Evolutionary conservation across 2,797 vertebrate species (phyloP).

Genomic region (Sorex maritimensis): DNA sequence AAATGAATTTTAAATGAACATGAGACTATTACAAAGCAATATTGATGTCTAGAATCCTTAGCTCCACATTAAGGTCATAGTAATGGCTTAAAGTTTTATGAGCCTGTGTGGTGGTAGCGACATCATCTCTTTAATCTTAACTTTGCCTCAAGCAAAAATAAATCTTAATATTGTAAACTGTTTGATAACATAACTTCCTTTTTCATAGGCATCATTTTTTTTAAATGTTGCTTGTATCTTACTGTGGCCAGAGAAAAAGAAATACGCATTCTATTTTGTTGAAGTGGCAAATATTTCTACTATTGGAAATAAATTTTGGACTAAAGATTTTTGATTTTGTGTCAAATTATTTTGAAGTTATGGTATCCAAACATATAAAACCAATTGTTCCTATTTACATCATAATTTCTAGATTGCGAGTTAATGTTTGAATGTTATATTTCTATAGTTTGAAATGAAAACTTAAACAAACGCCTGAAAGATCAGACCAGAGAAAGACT

Average conservation of each 20-base stretch:
- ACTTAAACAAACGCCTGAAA: conserved; percentile 5
- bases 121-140: conserved; percentile 92
- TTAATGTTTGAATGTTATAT: conserved; percentile 48
- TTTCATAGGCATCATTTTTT: conserved; percentile 90
- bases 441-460: conserved; percentile 46
- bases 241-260: conserved; percentile 77
- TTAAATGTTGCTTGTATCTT: conserved; percentile 90
- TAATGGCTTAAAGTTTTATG: conserved; percentile 93
- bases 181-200: conserved; percentile 91
- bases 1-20: conserved; percentile 92
- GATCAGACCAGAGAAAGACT: neutral
- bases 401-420: conserved; percentile 46
- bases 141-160: conserved; percentile 92
- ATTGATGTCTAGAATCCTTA: conserved; percentile 91
- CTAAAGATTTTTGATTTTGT: conserved; percentile 51
- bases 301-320: conserved; percentile 69
- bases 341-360: conserved; percentile 37
- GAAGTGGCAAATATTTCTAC: conserved; percentile 75
- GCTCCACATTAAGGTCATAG: conserved; percentile 91
- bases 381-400: conserved; percentile 5
- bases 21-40: conserved; percentile 88
- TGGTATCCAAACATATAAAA: neutral
- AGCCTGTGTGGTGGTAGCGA: conserved; percentile 88
- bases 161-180: conserved; percentile 91
- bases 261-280: conserved; percentile 70